Percentiles rank a stretch among this genome's conserved stretches.
These are phyloP conservation scores for Euplexia lucipara DNA, from an alignment of 2,888 invertebrate species.

Conservation along the genomic window DNA sequence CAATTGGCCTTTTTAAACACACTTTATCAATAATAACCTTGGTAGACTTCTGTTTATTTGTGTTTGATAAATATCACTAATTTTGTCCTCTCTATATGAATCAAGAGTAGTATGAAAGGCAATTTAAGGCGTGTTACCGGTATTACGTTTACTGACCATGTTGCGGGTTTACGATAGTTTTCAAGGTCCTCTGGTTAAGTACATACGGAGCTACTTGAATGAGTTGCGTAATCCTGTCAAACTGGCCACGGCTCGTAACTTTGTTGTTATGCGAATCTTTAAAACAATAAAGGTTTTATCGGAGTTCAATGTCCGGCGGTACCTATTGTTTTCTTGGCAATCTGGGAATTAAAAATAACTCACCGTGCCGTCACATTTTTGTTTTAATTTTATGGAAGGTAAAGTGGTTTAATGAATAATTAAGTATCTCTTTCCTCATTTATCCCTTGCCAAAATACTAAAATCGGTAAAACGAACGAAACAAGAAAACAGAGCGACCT, in stretches of 20 bases:
- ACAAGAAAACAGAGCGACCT: neutral
- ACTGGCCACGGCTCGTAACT: conserved; percentile 7
- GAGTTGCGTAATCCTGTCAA: conserved; percentile 56
- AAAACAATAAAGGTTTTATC: conserved; percentile 36
- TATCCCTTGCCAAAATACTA: neutral
- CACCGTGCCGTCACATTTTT: conserved; percentile 2
- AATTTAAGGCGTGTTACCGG: conserved; percentile 38
- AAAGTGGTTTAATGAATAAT: conserved; percentile 1
- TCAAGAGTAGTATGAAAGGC: conserved; percentile 18
- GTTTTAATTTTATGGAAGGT: conserved; percentile 22
- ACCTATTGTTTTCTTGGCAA: conserved; percentile 28
- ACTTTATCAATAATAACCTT: neutral
- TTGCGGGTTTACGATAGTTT: conserved; percentile 31
- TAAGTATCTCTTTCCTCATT: neutral
- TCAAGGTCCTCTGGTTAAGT: conserved; percentile 45
- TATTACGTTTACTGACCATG: conserved; percentile 23
- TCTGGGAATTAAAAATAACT: conserved; percentile 16
- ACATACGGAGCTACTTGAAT: conserved; percentile 49
- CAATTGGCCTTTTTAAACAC: conserved; percentile 1
- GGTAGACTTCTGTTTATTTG: neutral
- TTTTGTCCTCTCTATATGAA: conserved; percentile 3
- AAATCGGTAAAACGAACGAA: conserved; percentile 16
- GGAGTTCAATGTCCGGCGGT: conserved; percentile 45
- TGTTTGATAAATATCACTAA: conserved; percentile 14
- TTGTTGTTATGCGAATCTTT: conserved; percentile 38